Base-by-base conservation (phyloP, 2,113 vertebrate genomes). In the Daubentonia madagascariensis region DNA sequence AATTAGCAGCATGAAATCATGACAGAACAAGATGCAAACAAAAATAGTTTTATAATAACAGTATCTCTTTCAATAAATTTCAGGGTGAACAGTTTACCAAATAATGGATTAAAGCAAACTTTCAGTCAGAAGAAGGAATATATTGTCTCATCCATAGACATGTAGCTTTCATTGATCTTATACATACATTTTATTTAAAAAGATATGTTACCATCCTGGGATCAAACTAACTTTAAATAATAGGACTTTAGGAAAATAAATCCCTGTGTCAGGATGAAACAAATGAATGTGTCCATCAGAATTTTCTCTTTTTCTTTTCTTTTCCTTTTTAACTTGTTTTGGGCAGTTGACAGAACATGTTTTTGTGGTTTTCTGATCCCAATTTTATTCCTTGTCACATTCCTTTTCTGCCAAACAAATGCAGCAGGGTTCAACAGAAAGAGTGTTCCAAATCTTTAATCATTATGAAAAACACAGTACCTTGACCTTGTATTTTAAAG, bases 401-500 rank as follows among this genome's bases (percentile, higher is more conserved):
- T 96, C 54, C 76, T 80, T 94, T 92, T 91, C 91, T 95, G 85
- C 85, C 96, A 98, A 65, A 96, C 76, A 98, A 98, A 97, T 80
- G 54, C 91, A 91, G 70, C 84, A 70, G 0, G 2, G 73, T 98
- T 98, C 92, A 94, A 97, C 43, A 92, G 95, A 97, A 98, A 95
- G 91, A 97, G 75, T 73, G 95, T 61, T 95, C 35, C 83, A 98
- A 98, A 98, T 98, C 94, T 98, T 98, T 97, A 98, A 98, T 98
- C 91, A 96, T 97, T 70, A 50, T 97, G 89, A 98, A 98, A 98
- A 98, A 80, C 72, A 98, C 88, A 98, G 87, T 92, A 98, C 92
- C 97, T 98, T 98, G 98, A 98, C 98, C 98, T 98, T 98, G 97
- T 96, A 97, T 96, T 97, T 98, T 97, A 98, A 98, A 98, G 97